Base-by-base conservation (phyloP, 2,888 invertebrate species). In the Aspidapion aeneum region DNA sequence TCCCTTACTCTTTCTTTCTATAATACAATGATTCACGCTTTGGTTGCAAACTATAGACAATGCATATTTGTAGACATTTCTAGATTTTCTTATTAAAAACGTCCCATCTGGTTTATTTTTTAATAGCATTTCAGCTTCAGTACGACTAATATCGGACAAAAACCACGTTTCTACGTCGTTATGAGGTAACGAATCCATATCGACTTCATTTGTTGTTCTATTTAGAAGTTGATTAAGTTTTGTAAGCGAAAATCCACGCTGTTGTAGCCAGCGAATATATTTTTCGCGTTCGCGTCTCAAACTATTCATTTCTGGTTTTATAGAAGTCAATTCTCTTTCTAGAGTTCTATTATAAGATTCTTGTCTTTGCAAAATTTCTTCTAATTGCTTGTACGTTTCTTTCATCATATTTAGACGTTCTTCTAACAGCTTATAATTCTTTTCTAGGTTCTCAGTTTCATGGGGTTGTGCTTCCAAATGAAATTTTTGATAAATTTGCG, bases 11-110 rank as follows among this genome's bases (percentile, higher is more conserved):
- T 93, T 93, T 80, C 91, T 88, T 75, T 89, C 89, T 72, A 98
- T 96, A 74, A 95, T 94, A 82, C 97, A 98, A 80, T 98, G 97
- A 73, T 93, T 95, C 18, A 94, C 90, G 70, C 84, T 86, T 62
- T 89, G 89, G 75, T 92, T 91, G 79, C 94, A 94, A 70, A 90
- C 88, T 74, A 98, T 94, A 18, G 96, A 96, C 63, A 98, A 82
- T 16, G 96, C 97, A 76, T 90, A 91, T 73, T 94, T 92, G 63
- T 82, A 80, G 17, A 87, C 88, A 58, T 89, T 87, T 20, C 68
- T 70, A 68, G 93, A 91, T 58, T 90, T 92, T 67, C 98, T 85
- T 70, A 99, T 93, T 65, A 99, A 85, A 82, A 98, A 99, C 55
- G 98, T 97, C 62, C 98, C 98, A 75, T 94, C 91, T 1, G 89